These are phyloP conservation scores for Cantharis lateralis DNA, from an alignment of 2,888 invertebrate species.

Conservation along the genomic window DNA sequence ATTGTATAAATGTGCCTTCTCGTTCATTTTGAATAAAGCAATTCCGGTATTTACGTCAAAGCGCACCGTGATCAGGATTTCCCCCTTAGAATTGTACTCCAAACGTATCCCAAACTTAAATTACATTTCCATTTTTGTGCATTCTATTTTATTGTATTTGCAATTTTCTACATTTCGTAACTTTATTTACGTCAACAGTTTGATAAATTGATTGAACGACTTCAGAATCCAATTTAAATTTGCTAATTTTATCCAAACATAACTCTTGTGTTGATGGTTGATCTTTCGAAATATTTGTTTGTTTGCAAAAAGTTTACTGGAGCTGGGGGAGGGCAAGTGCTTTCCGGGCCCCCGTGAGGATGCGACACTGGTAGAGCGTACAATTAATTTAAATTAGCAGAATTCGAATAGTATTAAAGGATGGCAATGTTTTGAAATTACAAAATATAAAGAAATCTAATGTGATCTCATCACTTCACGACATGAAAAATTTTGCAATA, in stretches of 20 bases:
- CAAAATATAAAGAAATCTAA: too few species aligned
- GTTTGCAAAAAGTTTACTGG: too few species aligned
- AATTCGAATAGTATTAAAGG: too few species aligned
- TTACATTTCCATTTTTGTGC: constrained; percentile 37
- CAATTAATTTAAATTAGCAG: too few species aligned
- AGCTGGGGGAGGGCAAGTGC: not conserved
- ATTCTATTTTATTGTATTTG: constrained; percentile 24
- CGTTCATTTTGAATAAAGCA: constrained; percentile 29
- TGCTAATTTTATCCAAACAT: not conserved
- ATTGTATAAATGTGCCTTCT: constrained; percentile 20
- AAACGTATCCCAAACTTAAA: constrained; percentile 36
- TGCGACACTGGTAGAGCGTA: too few species aligned
- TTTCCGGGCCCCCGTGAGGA: too few species aligned
- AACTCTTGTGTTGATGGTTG: too few species aligned
- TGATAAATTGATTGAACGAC: not conserved
- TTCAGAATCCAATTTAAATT: not conserved
- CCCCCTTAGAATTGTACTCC: constrained; percentile 24
- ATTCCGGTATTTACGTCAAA: constrained; percentile 35
- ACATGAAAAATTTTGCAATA: not conserved
- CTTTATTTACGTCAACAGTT: not conserved
- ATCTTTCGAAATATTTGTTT: too few species aligned
- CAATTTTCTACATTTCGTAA: constrained; percentile 12
- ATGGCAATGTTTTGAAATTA: too few species aligned
- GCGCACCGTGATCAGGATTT: constrained; percentile 22
- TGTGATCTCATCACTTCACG: too few species aligned